Percentiles rank a stretch among this genome's conserved stretches.
Conservation (phyloP, 1,140 invertebrate species). For the Onthophagus taurus region DNA sequence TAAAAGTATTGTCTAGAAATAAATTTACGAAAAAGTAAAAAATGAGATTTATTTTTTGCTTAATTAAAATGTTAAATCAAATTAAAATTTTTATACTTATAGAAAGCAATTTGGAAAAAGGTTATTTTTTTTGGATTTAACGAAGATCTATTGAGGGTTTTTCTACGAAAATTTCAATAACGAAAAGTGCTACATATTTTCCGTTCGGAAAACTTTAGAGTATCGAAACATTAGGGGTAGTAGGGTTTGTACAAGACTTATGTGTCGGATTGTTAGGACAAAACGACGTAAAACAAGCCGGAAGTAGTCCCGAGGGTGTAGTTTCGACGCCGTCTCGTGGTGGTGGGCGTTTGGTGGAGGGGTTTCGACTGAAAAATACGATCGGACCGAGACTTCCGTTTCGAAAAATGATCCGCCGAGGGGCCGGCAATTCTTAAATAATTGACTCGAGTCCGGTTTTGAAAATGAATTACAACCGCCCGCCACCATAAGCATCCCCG, state of each 20-base stretch:
- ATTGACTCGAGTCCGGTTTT: constrained; percentile 41
- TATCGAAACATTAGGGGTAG: too few species aligned
- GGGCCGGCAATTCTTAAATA: constrained; percentile 43
- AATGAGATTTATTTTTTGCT: neutral
- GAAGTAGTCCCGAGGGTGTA: constrained; percentile 32
- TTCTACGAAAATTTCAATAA: too few species aligned
- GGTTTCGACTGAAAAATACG: constrained; percentile 34
- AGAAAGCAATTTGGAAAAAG: neutral
- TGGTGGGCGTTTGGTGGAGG: constrained; percentile 13
- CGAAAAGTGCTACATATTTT: too few species aligned
- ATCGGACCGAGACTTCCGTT: constrained; percentile 31
- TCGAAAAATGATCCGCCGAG: constrained; percentile 37
- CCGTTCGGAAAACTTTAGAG: too few species aligned
- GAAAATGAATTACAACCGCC: constrained; percentile 41
- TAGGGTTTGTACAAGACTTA: too few species aligned
- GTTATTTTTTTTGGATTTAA: too few species aligned
- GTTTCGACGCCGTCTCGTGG: constrained; percentile 16
- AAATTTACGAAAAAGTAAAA: neutral
- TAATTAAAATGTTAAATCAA: neutral
- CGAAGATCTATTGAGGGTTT: too few species aligned
- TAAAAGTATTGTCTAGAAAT: too few species aligned
- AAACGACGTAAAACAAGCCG: constrained; percentile 42
- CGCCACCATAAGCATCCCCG: constrained; percentile 26
- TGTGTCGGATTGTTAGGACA: constrained; percentile 40
- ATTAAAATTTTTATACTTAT: neutral